phyloP scores from a whole-genome alignment of 1,140 invertebrate species.

The Psix sp. region DNA sequence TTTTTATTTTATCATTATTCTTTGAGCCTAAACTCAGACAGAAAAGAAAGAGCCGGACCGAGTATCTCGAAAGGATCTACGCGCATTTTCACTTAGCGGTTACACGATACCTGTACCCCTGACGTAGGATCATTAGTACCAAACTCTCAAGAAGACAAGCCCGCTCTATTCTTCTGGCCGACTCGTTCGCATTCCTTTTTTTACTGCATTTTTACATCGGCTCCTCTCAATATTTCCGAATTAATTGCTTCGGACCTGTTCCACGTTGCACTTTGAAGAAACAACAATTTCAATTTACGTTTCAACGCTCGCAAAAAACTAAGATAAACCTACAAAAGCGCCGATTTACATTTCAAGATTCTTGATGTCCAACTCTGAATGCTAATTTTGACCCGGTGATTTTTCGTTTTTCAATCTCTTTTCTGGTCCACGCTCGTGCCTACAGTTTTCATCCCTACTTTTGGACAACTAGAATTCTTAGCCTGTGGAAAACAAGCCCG shows the following conservation, averaged over 20 bases:
- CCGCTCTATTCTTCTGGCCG: conserved; percentile 51
- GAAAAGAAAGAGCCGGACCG: conserved; percentile 49
- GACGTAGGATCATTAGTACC: conserved; percentile 72
- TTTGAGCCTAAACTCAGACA: conserved; percentile 41
- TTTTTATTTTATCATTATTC: conserved; percentile 60
- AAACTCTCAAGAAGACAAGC: conserved; percentile 65
- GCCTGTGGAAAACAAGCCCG: too few relatives aligned
- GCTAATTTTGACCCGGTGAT: conserved; percentile 7
- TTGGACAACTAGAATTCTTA: too few relatives aligned
- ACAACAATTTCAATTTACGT: conserved; percentile 45
- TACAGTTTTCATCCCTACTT: too few relatives aligned
- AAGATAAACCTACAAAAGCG: not conserved
- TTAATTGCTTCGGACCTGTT: conserved; percentile 53
- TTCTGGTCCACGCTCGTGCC: too few relatives aligned
- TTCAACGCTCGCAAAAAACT: conserved; percentile 4
- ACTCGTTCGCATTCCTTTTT: conserved; percentile 46
- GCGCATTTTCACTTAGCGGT: conserved; percentile 75
- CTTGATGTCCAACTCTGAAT: conserved; percentile 14
- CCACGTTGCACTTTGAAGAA: conserved; percentile 34
- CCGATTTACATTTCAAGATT: conserved; percentile 8
- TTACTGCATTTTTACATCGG: conserved; percentile 54
- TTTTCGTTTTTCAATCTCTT: too few relatives aligned
- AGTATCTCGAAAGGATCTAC: conserved; percentile 72
- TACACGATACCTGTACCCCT: conserved; percentile 72
- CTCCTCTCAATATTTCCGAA: conserved; percentile 52